Base-by-base conservation (phyloP, 2,113 vertebrate genomes). In the Eira barbara region DNA sequence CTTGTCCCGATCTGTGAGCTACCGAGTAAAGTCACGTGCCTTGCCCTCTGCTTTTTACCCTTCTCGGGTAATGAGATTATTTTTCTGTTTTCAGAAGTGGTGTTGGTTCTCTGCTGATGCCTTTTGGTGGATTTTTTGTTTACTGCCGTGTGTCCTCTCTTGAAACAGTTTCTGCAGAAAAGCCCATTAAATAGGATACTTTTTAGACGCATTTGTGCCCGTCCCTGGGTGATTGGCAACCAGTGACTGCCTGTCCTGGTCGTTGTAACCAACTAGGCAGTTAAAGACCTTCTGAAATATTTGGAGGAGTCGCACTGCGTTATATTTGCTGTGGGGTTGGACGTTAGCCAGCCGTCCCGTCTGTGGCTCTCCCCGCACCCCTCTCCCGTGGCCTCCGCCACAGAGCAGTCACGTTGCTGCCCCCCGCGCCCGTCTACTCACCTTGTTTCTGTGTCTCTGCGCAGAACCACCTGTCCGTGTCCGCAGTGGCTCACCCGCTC, bases 381-480 rank as follows among this genome's bases (percentile, higher is more conserved):
- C 8, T 2, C 17, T 9, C 17, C 17, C 9, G 4, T 15, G 45
- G 49, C 31, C 42, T 29, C 55, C 13, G 7, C 27, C 23, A 20
- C 36, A 0, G 15, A 2, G 42, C 74, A 9, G 55, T 47, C 74
- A 14, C 17, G 1, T 31, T 31, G n/a, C 73, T 61, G 21, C 52
- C 20, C 2, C 61, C 0, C 6, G 6, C 49, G 31, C 59, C 42
- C 23, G 0, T 7, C 49, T 69, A 79, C 91, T 97, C 73, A 97
- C 67, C 71, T n/a, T 82, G 57, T 98, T 79, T 78, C 78, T 96
- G 90, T 98, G 89, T 98, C 96, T 98, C 97, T 97, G 82, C 86
- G 96, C 98, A 99, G 99, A 99, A 98, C 97, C 99, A 99, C 95
- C 99, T 99, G 78, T 98, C 98, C 82, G 99, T 99, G 91, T 99